These are phyloP conservation scores for Drosophila sproati DNA, from an alignment of 1,140 invertebrate genomes.

Conservation along the genomic window DNA sequence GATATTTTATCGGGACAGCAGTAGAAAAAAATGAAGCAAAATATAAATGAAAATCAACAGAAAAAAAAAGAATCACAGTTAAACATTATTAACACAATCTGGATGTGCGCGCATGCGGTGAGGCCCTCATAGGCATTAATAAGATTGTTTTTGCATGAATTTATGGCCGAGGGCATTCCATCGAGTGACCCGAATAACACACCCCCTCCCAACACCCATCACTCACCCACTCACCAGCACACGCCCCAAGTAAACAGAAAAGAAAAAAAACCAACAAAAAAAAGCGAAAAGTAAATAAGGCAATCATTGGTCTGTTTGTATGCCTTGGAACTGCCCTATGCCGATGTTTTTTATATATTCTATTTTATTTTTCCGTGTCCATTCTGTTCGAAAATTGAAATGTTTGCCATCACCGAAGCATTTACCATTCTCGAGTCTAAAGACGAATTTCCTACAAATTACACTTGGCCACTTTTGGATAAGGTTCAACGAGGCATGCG, in stretches of 20 bases:
- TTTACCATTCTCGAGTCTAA: slow-evolving; percentile 48
- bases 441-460: slow-evolving; percentile 73
- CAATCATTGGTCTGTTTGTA: slow-evolving; percentile 27
- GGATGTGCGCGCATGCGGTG: slow-evolving; percentile 1
- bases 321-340: slow-evolving; percentile 27
- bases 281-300: slow-evolving; percentile 70
- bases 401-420: slow-evolving; percentile 73
- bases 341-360: slow-evolving; percentile 35
- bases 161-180: slow-evolving; percentile 62
- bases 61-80: slow-evolving; percentile 79
- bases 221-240: not conserved
- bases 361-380: slow-evolving; percentile 17
- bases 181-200: slow-evolving; percentile 30
- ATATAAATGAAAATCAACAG: slow-evolving; percentile 22
- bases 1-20: slow-evolving; percentile 61
- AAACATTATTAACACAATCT: slow-evolving; percentile 75
- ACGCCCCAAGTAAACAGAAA: slow-evolving; percentile 26
- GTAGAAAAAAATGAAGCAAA: slow-evolving; percentile 25
- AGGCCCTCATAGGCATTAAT: slow-evolving; percentile 73
- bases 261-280: slow-evolving; percentile 16
- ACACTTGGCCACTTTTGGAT: slow-evolving; percentile 69
- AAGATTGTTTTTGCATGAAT: slow-evolving; percentile 82
- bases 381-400: slow-evolving; percentile 77
- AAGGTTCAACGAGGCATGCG: slow-evolving; percentile 71
- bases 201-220: not conserved